These are phyloP conservation scores for Bembecia ichneumoniformis DNA, from an alignment of 2,888 invertebrate species.

Conservation along the genomic window DNA sequence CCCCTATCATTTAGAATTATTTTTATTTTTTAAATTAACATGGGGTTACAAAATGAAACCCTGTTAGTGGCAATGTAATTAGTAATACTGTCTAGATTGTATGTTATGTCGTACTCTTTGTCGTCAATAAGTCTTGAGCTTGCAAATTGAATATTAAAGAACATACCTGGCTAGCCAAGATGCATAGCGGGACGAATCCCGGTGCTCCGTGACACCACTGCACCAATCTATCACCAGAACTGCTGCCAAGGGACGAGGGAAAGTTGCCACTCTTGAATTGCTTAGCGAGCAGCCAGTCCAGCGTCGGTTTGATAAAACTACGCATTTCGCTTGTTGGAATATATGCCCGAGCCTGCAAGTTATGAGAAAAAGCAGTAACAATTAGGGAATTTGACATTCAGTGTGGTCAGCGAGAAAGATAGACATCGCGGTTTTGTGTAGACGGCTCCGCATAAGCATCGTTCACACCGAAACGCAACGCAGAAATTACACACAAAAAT, in stretches of 20 bases:
- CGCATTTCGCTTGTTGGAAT: slow-evolving; percentile 71
- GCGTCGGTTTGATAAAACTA: slow-evolving; percentile 73
- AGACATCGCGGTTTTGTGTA: too few species aligned
- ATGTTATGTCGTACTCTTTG: too few species aligned
- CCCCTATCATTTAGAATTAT: too few species aligned
- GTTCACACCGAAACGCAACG: too few species aligned
- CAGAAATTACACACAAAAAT: too few species aligned
- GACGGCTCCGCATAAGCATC: too few species aligned
- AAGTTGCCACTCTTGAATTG: slow-evolving; percentile 78
- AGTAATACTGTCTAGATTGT: too few species aligned
- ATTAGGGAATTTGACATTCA: not conserved
- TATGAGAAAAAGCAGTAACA: not conserved
- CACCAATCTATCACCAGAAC: slow-evolving; percentile 79
- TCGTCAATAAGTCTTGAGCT: too few species aligned
- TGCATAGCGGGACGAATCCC: slow-evolving; percentile 82
- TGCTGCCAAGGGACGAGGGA: slow-evolving; percentile 81
- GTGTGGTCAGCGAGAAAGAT: too few species aligned
- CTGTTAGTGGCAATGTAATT: too few species aligned
- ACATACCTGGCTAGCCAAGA: slow-evolving; percentile 76
- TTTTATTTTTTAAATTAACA: too few species aligned
- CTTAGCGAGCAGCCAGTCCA: slow-evolving; percentile 74
- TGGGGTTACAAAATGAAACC: too few species aligned
- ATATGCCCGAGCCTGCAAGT: slow-evolving; percentile 68
- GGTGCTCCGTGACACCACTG: slow-evolving; percentile 98
- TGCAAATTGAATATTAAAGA: not conserved